Conservation (phyloP, 92 coral and sea anemone genomes). For the Actinernus sp. region DNA sequence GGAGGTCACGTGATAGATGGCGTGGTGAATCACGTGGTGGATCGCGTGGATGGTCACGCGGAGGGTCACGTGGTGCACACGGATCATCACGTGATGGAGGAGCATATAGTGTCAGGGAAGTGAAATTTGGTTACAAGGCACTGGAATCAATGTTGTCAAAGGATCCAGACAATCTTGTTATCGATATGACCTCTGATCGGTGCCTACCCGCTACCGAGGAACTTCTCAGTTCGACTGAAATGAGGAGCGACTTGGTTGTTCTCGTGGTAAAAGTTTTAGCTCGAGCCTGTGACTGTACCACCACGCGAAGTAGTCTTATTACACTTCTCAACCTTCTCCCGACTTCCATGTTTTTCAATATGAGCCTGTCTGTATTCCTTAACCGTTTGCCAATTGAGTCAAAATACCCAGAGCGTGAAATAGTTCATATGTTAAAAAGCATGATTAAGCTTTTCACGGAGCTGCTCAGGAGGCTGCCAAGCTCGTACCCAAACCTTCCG, state of each 20-base stretch:
- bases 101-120: constrained; percentile 18
- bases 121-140: constrained; percentile 71
- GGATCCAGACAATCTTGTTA: constrained; percentile 75
- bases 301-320: constrained; percentile 35
- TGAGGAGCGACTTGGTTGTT: constrained; percentile 70
- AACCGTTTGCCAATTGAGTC: constrained; percentile 47
- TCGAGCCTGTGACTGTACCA: constrained; percentile 75
- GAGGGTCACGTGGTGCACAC: not conserved
- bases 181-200: constrained; percentile 77
- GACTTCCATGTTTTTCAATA: constrained; percentile 54
- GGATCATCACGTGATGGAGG: constrained; percentile 24
- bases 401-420: constrained; percentile 15
- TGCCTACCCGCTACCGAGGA: constrained; percentile 72
- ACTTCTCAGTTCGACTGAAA: constrained; percentile 27
- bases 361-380: constrained; percentile 55
- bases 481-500: constrained; percentile 69
- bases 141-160: constrained; percentile 54
- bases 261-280: constrained; percentile 72
- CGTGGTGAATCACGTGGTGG: not conserved
- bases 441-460: constrained; percentile 67
- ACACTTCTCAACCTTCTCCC: constrained; percentile 74
- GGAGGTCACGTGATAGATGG: not conserved
- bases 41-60: not conserved
- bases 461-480: constrained; percentile 70
- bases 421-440: constrained; percentile 31